Percentiles rank a stretch among this genome's conserved stretches.
phyloP scores from a whole-genome alignment of 2,797 vertebrate species.

The Coccyzus lansbergi region DNA sequence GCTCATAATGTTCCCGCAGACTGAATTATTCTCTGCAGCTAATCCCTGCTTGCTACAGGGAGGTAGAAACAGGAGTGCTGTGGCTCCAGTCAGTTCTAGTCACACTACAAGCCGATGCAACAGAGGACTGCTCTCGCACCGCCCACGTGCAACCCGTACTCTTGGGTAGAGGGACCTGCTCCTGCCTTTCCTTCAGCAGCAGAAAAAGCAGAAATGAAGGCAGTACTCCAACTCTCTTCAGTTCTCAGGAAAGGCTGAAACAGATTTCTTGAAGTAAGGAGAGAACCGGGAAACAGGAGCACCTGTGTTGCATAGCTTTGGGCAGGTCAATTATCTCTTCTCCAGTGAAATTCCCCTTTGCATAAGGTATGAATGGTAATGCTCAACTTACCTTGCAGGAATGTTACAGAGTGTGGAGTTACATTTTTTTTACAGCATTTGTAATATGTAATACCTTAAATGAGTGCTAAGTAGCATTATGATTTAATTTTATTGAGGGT shows the following conservation, averaged over 20 bases:
- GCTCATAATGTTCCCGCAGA: background rate
- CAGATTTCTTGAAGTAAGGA: background rate
- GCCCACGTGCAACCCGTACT: fast-evolving
- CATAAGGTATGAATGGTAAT: slow-evolving; percentile 6
- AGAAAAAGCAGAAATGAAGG: background rate
- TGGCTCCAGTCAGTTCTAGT: background rate
- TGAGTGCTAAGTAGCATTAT: background rate
- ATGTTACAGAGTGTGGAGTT: background rate
- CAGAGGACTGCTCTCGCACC: background rate
- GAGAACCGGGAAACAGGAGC: slow-evolving; percentile 21
- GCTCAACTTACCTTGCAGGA: background rate
- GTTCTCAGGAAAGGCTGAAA: background rate
- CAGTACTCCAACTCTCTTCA: background rate
- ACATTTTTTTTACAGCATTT: background rate
- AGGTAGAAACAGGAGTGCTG: background rate
- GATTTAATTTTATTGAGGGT: slow-evolving; percentile 29
- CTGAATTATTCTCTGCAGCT: background rate
- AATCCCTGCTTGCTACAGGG: fast-evolving
- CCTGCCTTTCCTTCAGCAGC: background rate
- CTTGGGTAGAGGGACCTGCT: background rate
- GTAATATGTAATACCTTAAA: background rate
- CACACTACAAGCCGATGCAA: fast-evolving
- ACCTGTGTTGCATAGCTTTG: slow-evolving; percentile 48
- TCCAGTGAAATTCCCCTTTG: slow-evolving; percentile 26
- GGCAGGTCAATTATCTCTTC: slow-evolving; percentile 39